These are phyloP conservation scores for Lepisosteus osseus DNA, from an alignment of 2,113 vertebrate species.

Conservation along the genomic window DNA sequence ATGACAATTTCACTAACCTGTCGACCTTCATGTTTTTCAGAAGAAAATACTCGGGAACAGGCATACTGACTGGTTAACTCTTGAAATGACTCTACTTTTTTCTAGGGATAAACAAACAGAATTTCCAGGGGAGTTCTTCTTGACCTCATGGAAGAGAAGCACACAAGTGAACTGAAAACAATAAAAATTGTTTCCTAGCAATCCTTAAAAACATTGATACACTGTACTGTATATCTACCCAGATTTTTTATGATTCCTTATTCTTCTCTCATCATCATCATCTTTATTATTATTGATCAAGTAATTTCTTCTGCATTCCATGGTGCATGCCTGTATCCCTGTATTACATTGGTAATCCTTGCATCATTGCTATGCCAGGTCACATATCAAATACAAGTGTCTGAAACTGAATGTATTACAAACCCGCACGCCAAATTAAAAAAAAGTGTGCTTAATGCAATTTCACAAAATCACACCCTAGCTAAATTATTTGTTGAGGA, in stretches of 20 bases:
- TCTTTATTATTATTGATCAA: too few species aligned
- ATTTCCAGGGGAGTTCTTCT: too few species aligned
- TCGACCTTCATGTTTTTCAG: slow-evolving; percentile 41
- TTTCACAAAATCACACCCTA: slow-evolving; percentile 76
- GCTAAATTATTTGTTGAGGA: slow-evolving; percentile 69
- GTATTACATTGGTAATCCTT: background rate
- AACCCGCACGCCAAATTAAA: slow-evolving; percentile 47
- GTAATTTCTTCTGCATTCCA: too few species aligned
- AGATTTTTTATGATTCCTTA: too few species aligned
- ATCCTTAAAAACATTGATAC: too few species aligned
- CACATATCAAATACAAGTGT: background rate
- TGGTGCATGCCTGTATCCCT: too few species aligned
- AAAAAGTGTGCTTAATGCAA: slow-evolving; percentile 76
- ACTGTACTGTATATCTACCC: too few species aligned
- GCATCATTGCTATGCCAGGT: background rate
- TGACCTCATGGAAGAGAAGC: too few species aligned
- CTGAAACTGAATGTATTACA: slow-evolving; percentile 47
- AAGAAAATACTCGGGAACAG: slow-evolving; percentile 4
- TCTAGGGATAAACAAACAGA: too few species aligned
- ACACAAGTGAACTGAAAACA: too few species aligned
- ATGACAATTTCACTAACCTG: slow-evolving; percentile 39
- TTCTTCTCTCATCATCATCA: too few species aligned
- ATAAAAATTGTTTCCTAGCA: too few species aligned
- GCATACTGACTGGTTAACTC: background rate
- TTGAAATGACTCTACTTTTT: background rate